These are phyloP conservation scores for Triplophysa siluroides DNA, from an alignment of 2,113 vertebrate genomes.

Conservation along the genomic window DNA sequence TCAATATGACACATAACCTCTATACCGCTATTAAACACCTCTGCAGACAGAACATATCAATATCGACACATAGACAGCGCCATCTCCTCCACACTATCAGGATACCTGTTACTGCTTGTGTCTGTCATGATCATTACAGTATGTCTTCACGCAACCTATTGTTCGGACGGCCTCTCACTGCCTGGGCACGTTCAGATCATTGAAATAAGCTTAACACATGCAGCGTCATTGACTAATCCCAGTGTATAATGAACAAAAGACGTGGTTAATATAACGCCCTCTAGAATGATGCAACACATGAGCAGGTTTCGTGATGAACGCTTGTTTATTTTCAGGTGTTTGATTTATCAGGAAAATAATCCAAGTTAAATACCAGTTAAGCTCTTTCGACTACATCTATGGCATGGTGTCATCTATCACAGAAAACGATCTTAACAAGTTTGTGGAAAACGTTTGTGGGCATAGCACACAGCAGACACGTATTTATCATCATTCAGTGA, in stretches of 20 bases:
- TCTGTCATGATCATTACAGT: background rate
- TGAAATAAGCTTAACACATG: background rate
- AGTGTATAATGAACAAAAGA: background rate
- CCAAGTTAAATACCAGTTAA: background rate
- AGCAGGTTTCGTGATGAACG: background rate
- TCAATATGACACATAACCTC: too few species aligned
- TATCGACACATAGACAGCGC: background rate
- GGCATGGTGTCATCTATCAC: background rate
- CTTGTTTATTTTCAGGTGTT: background rate
- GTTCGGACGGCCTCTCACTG: too few species aligned
- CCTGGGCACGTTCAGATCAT: background rate
- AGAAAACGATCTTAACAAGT: background rate
- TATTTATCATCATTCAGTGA: too few species aligned
- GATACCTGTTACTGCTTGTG: background rate
- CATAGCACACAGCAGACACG: background rate
- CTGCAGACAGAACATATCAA: background rate
- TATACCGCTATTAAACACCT: too few species aligned
- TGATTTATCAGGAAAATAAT: background rate
- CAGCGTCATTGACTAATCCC: conserved; percentile 3
- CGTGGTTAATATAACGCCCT: background rate
- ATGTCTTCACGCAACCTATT: background rate
- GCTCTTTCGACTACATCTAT: background rate
- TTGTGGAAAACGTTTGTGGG: background rate
- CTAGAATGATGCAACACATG: background rate
- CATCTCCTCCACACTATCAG: background rate